Conservation (phyloP, 2,113 vertebrate genomes). For the Odocoileus hemionus region DNA sequence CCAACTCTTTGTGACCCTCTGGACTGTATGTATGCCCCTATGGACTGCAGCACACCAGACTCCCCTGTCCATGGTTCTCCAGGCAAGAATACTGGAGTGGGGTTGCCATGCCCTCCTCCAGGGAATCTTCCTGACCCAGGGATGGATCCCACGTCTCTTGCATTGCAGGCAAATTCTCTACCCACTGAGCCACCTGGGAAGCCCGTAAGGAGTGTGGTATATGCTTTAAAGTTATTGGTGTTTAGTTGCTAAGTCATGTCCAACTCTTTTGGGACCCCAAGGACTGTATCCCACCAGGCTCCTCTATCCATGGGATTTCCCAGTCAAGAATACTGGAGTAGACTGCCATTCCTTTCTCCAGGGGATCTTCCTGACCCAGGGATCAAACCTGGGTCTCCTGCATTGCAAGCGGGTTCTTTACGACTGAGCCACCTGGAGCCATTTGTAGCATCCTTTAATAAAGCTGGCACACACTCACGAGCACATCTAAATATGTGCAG, state of each 20-base stretch:
- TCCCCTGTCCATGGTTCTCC: not conserved
- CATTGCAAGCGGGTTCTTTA: not conserved
- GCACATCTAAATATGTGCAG: rapidly evolving
- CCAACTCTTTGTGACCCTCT: not conserved
- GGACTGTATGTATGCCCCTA: not conserved
- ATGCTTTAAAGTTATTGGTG: rapidly evolving
- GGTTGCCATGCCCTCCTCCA: not conserved
- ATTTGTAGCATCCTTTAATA: rapidly evolving
- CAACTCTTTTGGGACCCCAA: not conserved
- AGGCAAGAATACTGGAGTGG: not conserved
- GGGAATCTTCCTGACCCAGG: not conserved
- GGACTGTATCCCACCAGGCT: not conserved
- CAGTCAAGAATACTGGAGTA: not conserved
- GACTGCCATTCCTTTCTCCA: not conserved
- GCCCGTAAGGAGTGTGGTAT: not conserved
- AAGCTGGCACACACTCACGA: not conserved
- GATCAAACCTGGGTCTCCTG: not conserved
- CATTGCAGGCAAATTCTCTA: not conserved
- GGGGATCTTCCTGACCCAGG: not conserved
- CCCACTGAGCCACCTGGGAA: not conserved
- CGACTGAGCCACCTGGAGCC: not conserved
- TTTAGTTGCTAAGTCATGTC: not conserved
- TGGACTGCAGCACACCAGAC: not conserved
- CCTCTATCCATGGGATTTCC: not conserved
- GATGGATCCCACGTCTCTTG: not conserved